Evolutionary conservation across 2,113 vertebrate genomes (phyloP).

Genomic region (Mobula birostris): DNA sequence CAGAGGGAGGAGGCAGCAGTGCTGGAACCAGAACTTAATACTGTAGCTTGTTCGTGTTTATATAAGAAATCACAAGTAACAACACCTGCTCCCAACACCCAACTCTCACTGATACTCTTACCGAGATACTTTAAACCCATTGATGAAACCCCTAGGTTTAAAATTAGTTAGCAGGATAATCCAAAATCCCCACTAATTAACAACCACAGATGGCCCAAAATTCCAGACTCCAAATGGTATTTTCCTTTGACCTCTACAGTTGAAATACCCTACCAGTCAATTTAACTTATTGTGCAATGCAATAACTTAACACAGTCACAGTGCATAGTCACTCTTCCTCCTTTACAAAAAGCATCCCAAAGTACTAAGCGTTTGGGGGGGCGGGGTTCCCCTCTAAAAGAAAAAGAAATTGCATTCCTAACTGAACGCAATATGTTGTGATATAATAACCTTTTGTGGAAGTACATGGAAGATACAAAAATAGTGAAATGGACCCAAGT

Average conservation of each 20-base stretch:
- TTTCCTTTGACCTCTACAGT: neutral
- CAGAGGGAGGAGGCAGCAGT: neutral
- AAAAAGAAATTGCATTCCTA: neutral
- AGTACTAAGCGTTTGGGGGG: neutral
- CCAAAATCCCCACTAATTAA: neutral
- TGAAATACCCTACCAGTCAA: neutral
- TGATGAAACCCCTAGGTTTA: neutral
- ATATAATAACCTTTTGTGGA: neutral
- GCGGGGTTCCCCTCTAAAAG: too few relatives aligned
- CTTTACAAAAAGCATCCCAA: neutral
- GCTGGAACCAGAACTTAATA: neutral
- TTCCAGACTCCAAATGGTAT: neutral
- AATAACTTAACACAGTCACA: neutral
- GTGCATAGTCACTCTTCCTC: too few relatives aligned
- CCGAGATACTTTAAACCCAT: neutral
- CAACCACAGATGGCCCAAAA: neutral
- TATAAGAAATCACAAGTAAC: neutral
- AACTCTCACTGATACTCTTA: neutral
- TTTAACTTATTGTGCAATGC: neutral
- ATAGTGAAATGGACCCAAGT: neutral
- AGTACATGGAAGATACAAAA: neutral
- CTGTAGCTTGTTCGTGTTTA: neutral
- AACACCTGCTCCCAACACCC: neutral
- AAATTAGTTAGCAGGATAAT: neutral
- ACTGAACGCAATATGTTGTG: neutral